Conservation (phyloP, 2,888 invertebrate species). For the Eubasilissa splendida region DNA sequence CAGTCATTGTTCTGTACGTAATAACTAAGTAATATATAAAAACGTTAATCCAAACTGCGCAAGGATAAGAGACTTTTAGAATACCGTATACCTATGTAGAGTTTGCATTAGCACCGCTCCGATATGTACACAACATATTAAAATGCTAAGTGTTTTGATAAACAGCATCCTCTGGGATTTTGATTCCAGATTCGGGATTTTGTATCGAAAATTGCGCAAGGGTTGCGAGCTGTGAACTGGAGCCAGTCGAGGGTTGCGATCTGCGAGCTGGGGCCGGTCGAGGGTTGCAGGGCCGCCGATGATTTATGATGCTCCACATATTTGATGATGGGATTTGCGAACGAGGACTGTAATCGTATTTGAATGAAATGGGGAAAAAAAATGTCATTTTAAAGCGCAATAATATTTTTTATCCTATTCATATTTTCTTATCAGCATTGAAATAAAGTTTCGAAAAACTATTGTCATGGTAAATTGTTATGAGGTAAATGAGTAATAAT, state of each 20-base stretch:
- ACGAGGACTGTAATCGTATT: neutral
- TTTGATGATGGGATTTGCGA: constrained; percentile 20
- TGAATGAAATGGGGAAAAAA: constrained; percentile 2
- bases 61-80: too few relatives aligned
- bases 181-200: constrained; percentile 32
- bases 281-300: constrained; percentile 16
- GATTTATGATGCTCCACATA: constrained; percentile 35
- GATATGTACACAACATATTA: constrained; percentile 66
- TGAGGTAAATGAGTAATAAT: too few relatives aligned
- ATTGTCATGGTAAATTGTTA: too few relatives aligned
- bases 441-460: too few relatives aligned
- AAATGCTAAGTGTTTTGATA: constrained; percentile 74
- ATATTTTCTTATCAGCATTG: too few relatives aligned
- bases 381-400: neutral
- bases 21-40: too few relatives aligned
- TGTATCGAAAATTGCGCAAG: constrained; percentile 22
- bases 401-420: too few relatives aligned
- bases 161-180: constrained; percentile 64
- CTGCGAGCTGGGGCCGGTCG: neutral
- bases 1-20: too few relatives aligned
- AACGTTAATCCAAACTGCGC: too few relatives aligned
- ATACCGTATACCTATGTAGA: too few relatives aligned
- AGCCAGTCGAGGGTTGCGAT: constrained; percentile 26
- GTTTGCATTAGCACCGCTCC: neutral
- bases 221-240: constrained; percentile 14